phyloP scores from a whole-genome alignment of 2,888 invertebrate genomes.

The Aricia artaxerxes region DNA sequence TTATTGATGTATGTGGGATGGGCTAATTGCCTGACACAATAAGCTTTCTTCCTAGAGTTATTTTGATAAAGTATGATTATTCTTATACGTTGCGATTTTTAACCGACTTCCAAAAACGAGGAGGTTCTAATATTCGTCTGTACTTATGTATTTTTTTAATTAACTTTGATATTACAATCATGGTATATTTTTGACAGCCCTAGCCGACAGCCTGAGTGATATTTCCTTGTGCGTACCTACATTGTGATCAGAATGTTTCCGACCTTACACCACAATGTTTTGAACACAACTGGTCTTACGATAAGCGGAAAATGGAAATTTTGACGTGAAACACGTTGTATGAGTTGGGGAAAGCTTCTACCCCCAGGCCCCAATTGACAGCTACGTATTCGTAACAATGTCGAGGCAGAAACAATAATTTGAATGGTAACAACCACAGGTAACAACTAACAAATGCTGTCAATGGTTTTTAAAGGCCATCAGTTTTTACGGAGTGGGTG shows the following conservation, averaged over 20 bases:
- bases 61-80: too few relatives aligned
- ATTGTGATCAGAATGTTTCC: constrained; percentile 14
- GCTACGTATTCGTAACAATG: not conserved
- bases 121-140: too few relatives aligned
- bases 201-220: constrained; percentile 26
- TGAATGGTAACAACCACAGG: not conserved
- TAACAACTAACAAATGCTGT: not conserved
- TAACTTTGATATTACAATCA: too few relatives aligned
- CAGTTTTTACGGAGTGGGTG: too few relatives aligned
- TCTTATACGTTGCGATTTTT: too few relatives aligned
- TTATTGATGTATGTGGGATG: too few relatives aligned
- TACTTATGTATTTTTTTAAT: too few relatives aligned
- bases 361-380: not conserved
- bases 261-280: not conserved
- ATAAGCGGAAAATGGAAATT: not conserved
- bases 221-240: not conserved
- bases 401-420: not conserved
- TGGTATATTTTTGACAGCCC: not conserved
- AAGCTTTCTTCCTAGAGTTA: too few relatives aligned
- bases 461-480: too few relatives aligned
- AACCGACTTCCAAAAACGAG: too few relatives aligned
- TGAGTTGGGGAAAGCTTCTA: not conserved
- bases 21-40: too few relatives aligned
- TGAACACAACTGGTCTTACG: constrained; percentile 1
- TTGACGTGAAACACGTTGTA: not conserved